phyloP scores from a whole-genome alignment of 2,888 invertebrate species.

The Scrobipalpa costella region DNA sequence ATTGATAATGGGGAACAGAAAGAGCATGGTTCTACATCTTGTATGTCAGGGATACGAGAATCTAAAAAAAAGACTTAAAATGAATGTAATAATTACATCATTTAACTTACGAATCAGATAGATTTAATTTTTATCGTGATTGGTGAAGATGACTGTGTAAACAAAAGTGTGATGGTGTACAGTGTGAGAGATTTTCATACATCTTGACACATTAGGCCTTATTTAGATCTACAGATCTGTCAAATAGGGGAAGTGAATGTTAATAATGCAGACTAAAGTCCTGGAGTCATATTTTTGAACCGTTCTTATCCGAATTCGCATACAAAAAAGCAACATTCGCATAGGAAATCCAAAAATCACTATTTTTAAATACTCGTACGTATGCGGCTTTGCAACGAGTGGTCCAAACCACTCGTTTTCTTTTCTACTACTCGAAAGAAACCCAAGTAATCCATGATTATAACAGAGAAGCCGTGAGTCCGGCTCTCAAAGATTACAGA shows the following conservation, averaged over 20 bases:
- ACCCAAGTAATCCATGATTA: no score
- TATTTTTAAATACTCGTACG: no score
- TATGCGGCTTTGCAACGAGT: no score
- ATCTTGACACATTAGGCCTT: conserved; percentile 3
- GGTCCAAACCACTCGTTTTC: no score
- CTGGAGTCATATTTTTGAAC: no score
- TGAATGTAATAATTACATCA: conserved; percentile 13
- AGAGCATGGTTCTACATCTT: not conserved
- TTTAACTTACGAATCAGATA: conserved; percentile 5
- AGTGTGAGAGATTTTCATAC: conserved; percentile 2
- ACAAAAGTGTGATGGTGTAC: not conserved
- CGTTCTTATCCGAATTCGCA: no score
- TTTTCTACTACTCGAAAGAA: no score
- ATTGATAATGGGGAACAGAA: not conserved
- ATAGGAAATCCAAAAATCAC: no score
- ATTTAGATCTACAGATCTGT: not conserved
- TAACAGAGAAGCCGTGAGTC: no score
- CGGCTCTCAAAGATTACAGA: no score
- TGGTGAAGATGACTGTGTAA: conserved; percentile 8
- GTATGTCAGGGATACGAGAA: conserved; percentile 16
- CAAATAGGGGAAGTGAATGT: not conserved
- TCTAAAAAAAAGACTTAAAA: conserved; percentile 20
- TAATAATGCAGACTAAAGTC: no score
- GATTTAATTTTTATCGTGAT: conserved; percentile 7
- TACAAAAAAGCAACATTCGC: no score